Conservation (phyloP, 1,140 invertebrate genomes). For the Piezodorus guildinii region DNA sequence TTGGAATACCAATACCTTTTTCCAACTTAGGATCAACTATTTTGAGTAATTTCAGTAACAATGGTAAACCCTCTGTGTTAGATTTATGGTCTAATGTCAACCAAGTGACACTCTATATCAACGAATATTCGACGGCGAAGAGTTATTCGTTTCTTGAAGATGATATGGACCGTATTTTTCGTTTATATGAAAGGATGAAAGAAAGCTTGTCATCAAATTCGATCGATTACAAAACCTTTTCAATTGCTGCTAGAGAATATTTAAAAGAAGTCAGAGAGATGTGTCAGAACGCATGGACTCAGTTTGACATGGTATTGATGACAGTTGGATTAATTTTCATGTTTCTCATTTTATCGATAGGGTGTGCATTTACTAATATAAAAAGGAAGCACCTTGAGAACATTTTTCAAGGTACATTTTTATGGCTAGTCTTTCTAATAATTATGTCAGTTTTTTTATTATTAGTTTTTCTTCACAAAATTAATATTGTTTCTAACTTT, state of each 20-base stretch:
- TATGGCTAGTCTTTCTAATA: slow-evolving; percentile 39
- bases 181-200: slow-evolving; percentile 34
- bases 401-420: slow-evolving; percentile 48
- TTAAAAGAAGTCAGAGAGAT: slow-evolving; percentile 48
- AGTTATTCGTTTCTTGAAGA: slow-evolving; percentile 38
- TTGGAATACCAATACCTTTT: slow-evolving; percentile 85
- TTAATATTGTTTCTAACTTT: slow-evolving; percentile 42
- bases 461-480: slow-evolving; percentile 34
- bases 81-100: slow-evolving; percentile 59
- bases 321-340: slow-evolving; percentile 57
- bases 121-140: slow-evolving; percentile 36
- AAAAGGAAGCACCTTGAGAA: slow-evolving; percentile 41
- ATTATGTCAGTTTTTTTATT: slow-evolving; percentile 37
- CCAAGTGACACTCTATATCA: slow-evolving; percentile 46
- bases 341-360: slow-evolving; percentile 56
- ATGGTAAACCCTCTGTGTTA: slow-evolving; percentile 27
- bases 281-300: slow-evolving; percentile 71
- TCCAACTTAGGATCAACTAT: slow-evolving; percentile 64
- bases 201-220: slow-evolving; percentile 29
- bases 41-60: slow-evolving; percentile 48
- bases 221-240: slow-evolving; percentile 33
- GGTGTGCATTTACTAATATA: slow-evolving; percentile 51
- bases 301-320: slow-evolving; percentile 69
- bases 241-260: slow-evolving; percentile 42
- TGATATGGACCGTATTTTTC: slow-evolving; percentile 34